Conservation (phyloP, 2,113 vertebrate genomes). For the Varanus salvator region DNA sequence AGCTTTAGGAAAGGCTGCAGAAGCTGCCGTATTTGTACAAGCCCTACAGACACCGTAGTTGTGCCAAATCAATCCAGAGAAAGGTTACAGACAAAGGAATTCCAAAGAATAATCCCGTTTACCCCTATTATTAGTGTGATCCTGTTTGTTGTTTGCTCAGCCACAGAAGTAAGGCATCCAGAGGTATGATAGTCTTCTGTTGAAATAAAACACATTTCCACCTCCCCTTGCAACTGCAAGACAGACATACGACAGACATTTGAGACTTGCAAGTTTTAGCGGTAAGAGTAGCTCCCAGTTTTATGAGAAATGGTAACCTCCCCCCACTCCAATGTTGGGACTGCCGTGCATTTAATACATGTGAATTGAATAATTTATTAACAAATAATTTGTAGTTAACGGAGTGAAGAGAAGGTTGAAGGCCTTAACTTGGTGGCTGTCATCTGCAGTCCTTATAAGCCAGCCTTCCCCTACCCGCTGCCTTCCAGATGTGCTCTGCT, state of each 20-base stretch:
- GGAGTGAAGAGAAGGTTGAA: background rate
- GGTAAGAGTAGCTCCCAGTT: background rate
- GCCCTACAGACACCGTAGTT: background rate
- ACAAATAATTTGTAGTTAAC: background rate
- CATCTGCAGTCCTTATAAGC: no score
- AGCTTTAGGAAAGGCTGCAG: background rate
- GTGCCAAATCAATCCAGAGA: background rate
- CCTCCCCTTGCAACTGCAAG: slow-evolving; percentile 85
- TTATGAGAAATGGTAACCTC: background rate
- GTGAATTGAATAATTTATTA: background rate
- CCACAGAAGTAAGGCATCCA: slow-evolving; percentile 81
- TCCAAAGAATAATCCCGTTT: slow-evolving; percentile 40
- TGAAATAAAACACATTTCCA: slow-evolving; percentile 86
- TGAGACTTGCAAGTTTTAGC: background rate
- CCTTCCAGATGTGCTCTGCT: no score
- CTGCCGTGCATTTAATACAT: background rate
- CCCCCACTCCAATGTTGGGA: background rate
- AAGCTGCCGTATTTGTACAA: background rate
- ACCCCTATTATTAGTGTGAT: slow-evolving; percentile 89
- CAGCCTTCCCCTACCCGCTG: no score
- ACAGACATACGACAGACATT: slow-evolving; percentile 21
- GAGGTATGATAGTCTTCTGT: slow-evolving; percentile 82
- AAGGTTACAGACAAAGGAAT: background rate
- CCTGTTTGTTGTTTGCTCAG: slow-evolving; percentile 75
- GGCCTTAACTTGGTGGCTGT: no score